Evolutionary conservation across 2,888 invertebrate genomes (phyloP).

Genomic region (Synanthedon andrenaeformis): DNA sequence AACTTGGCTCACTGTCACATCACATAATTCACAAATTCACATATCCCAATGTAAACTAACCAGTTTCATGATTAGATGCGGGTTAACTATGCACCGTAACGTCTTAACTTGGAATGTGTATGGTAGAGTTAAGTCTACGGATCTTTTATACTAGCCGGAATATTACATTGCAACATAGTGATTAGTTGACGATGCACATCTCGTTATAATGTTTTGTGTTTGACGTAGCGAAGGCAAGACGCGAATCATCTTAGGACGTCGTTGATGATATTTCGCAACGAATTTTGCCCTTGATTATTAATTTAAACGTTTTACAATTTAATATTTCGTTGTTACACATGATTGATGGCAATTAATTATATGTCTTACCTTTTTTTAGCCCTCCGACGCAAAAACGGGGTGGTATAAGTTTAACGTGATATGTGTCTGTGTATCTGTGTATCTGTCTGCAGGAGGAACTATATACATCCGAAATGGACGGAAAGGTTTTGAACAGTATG

Average conservation of each 20-base stretch:
- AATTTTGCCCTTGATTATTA: conserved; percentile 28
- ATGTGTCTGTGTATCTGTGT: too few species aligned
- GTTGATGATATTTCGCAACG: conserved; percentile 34
- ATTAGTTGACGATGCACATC: conserved; percentile 37
- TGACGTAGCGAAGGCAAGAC: conserved; percentile 33
- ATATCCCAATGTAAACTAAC: conserved; percentile 23
- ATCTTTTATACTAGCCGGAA: conserved; percentile 50
- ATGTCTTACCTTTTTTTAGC: background rate
- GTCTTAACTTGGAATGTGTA: conserved; percentile 35
- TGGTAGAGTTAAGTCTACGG: conserved; percentile 30
- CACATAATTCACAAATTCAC: conserved; percentile 8
- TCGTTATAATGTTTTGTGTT: conserved; percentile 47
- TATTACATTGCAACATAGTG: conserved; percentile 47
- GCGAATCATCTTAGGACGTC: conserved; percentile 39
- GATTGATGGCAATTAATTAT: conserved; percentile 28
- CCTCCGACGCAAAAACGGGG: too few species aligned
- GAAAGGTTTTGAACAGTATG: too few species aligned
- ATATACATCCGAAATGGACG: too few species aligned
- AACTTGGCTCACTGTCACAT: conserved; percentile 11
- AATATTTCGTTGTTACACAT: conserved; percentile 12
- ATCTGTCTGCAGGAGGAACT: too few species aligned
- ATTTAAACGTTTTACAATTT: conserved; percentile 20
- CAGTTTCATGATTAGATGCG: conserved; percentile 39
- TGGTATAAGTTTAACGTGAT: too few species aligned
- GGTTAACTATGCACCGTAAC: conserved; percentile 23